These are phyloP conservation scores for Cochlearius cochlearius DNA, from an alignment of 2,113 vertebrate genomes.

Conservation along the genomic window DNA sequence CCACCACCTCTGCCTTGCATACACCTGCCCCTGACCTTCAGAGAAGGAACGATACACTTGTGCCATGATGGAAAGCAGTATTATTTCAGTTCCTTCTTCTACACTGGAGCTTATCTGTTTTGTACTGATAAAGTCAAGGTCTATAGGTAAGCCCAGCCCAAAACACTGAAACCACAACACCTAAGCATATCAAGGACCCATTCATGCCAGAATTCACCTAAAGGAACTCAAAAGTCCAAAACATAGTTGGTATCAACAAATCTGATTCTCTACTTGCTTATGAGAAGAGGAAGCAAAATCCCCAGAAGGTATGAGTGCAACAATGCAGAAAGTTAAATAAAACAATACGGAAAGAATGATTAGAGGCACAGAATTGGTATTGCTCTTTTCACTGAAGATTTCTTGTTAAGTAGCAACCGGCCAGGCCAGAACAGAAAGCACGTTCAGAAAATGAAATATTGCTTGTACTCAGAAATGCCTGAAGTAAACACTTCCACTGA, in stretches of 20 bases:
- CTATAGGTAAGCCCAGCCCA: neutral
- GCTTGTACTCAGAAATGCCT: neutral
- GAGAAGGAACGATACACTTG: neutral
- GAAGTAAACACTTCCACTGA: slow-evolving; percentile 9
- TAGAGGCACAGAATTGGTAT: neutral
- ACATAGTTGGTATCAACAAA: neutral
- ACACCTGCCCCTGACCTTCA: neutral
- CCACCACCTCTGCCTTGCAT: neutral
- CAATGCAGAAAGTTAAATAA: neutral
- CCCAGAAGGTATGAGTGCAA: neutral
- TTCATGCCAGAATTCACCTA: neutral
- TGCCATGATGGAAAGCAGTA: neutral
- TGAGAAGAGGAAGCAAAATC: neutral
- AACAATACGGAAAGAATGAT: neutral
- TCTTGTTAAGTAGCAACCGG: neutral
- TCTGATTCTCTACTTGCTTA: neutral
- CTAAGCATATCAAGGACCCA: neutral
- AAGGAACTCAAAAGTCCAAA: neutral
- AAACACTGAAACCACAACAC: neutral
- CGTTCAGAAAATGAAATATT: neutral
- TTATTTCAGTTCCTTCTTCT: neutral
- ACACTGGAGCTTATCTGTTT: neutral
- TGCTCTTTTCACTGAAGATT: neutral
- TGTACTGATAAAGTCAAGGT: neutral
- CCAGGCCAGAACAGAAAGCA: neutral